phyloP scores from a whole-genome alignment of 2,113 vertebrate genomes.

The Perca fluviatilis region DNA sequence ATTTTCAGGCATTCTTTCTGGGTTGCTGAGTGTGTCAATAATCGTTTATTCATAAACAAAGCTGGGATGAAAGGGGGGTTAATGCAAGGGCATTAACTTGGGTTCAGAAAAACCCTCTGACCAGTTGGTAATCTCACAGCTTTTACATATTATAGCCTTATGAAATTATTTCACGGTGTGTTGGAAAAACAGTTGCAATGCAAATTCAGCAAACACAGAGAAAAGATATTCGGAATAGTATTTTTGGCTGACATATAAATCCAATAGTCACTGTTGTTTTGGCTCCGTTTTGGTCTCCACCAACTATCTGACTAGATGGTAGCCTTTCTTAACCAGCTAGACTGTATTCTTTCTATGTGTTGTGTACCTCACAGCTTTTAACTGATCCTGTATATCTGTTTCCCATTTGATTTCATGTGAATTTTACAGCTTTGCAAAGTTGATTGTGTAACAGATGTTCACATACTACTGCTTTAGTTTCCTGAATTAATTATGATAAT shows the following conservation, averaged over 20 bases:
- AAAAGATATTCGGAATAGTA: neutral
- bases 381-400: neutral
- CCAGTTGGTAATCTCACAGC: neutral
- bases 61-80: conserved; percentile 38
- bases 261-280: neutral
- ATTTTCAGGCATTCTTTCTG: conserved; percentile 59
- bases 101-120: neutral
- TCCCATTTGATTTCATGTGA: neutral
- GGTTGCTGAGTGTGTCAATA: conserved; percentile 43
- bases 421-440: neutral
- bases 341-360: neutral
- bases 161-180: neutral
- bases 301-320: neutral
- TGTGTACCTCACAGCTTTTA: neutral
- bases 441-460: neutral
- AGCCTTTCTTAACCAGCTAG: neutral
- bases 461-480: neutral
- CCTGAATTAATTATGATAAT: too few species aligned
- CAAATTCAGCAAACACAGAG: neutral
- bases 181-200: neutral
- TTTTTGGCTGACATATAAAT: neutral
- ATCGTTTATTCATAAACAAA: conserved; percentile 15
- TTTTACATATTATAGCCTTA: neutral
- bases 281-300: neutral
- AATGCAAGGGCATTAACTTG: conserved; percentile 8